These are phyloP conservation scores for Lasiurus cinereus DNA, from an alignment of 2,113 vertebrate species.

Conservation along the genomic window DNA sequence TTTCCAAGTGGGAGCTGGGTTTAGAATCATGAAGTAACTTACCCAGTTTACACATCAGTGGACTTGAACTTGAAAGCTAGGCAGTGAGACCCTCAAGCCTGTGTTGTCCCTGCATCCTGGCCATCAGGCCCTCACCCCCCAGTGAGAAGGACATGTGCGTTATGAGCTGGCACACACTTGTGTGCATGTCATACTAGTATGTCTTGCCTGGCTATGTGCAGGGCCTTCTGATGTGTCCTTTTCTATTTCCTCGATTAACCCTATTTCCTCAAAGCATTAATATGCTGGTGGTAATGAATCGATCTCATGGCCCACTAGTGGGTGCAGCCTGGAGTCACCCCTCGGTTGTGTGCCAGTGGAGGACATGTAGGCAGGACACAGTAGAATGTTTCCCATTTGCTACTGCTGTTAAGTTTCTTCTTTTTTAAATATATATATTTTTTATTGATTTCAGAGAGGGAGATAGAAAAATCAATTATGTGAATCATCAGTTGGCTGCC, in stretches of 20 bases:
- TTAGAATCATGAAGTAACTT: background rate
- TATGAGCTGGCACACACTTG: rapidly evolving
- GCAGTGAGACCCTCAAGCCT: too few relatives aligned
- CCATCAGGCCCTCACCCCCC: background rate
- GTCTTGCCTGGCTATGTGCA: background rate
- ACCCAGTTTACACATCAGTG: too few relatives aligned
- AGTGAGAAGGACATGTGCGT: rapidly evolving
- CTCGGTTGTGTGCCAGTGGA: rapidly evolving
- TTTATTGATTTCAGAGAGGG: too few relatives aligned
- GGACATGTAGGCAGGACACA: background rate
- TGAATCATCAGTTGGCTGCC: too few relatives aligned
- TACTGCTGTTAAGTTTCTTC: background rate
- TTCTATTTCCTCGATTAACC: background rate
- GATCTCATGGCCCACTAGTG: background rate
- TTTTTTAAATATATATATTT: too few relatives aligned
- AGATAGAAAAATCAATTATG: too few relatives aligned
- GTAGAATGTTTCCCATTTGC: background rate
- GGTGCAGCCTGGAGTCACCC: rapidly evolving
- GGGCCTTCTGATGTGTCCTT: background rate
- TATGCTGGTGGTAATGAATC: too few relatives aligned
- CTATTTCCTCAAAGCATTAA: background rate
- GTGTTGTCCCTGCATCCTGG: background rate
- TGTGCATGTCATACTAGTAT: background rate
- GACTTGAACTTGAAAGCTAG: background rate
- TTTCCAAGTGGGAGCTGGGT: background rate